Evolutionary conservation across 2,113 vertebrate genomes (phyloP).

Genomic region (Notechis scutatus): DNA sequence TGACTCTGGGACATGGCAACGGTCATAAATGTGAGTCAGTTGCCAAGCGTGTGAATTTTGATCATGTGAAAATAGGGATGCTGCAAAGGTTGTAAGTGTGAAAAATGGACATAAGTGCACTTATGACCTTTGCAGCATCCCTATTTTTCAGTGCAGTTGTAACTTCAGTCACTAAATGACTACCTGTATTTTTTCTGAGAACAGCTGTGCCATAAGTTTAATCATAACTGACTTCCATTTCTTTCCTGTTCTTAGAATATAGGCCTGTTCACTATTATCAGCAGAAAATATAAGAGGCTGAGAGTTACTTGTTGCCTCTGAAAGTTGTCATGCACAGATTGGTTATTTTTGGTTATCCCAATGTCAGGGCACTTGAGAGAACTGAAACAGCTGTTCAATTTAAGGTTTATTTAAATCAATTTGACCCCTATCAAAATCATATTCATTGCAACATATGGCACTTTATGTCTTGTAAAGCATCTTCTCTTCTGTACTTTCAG

Average conservation of each 20-base stretch:
- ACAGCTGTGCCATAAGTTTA: not conserved
- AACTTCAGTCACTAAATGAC: not conserved
- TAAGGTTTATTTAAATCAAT: not conserved
- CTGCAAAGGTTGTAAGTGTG: not conserved
- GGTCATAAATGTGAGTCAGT: not conserved
- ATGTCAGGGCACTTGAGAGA: slow-evolving; percentile 2
- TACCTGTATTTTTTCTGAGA: not conserved
- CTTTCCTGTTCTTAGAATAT: not conserved
- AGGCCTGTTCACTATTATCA: slow-evolving; percentile 2
- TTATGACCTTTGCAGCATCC: not conserved
- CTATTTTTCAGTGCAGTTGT: not conserved
- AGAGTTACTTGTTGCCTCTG: not conserved
- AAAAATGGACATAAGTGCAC: not conserved
- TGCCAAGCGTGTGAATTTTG: not conserved
- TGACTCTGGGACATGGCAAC: not conserved
- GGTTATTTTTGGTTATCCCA: slow-evolving; percentile 14
- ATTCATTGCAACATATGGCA: not conserved
- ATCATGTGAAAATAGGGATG: not conserved
- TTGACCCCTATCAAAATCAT: not conserved
- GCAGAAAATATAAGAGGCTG: not conserved
- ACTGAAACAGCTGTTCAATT: not conserved
- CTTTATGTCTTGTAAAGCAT: not conserved
- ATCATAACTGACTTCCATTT: not conserved
- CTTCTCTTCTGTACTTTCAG: not conserved
- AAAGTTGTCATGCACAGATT: not conserved